Evolutionary conservation across 2,113 vertebrate genomes (phyloP).

Genomic region (Halichoerus grypus): DNA sequence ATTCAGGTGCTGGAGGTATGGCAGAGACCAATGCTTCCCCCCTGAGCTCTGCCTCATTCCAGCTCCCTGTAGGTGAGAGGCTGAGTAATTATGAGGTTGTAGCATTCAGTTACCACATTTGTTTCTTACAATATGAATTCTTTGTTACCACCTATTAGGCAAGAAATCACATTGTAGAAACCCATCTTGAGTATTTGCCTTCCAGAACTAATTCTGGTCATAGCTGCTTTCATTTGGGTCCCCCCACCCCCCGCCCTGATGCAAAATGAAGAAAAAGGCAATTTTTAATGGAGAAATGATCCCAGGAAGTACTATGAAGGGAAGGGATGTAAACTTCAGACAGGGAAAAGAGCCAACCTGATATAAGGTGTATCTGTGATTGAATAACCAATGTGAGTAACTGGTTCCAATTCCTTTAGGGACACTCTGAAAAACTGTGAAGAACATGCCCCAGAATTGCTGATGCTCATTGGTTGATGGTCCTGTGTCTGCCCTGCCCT

Average conservation of each 20-base stretch:
- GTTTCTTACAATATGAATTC: background rate
- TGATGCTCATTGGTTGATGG: background rate
- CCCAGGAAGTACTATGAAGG: background rate
- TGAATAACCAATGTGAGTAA: background rate
- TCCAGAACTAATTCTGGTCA: background rate
- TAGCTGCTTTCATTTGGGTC: background rate
- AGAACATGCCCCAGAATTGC: background rate
- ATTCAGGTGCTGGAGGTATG: background rate
- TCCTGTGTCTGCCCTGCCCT: background rate
- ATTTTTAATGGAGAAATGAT: background rate
- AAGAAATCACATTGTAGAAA: background rate
- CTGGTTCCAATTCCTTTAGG: background rate
- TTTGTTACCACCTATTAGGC: background rate
- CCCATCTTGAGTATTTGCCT: background rate
- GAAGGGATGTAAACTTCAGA: background rate
- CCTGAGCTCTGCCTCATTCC: background rate
- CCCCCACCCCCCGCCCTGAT: background rate
- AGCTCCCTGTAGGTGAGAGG: background rate
- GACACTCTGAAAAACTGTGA: background rate
- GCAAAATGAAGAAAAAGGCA: background rate
- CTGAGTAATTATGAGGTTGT: background rate
- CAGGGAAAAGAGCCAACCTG: background rate
- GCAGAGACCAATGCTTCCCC: accelerated
- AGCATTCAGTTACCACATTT: background rate
- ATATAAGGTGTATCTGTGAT: background rate